phyloP scores from a whole-genome alignment of 2,888 invertebrate species.

The Smittia aterrima region DNA sequence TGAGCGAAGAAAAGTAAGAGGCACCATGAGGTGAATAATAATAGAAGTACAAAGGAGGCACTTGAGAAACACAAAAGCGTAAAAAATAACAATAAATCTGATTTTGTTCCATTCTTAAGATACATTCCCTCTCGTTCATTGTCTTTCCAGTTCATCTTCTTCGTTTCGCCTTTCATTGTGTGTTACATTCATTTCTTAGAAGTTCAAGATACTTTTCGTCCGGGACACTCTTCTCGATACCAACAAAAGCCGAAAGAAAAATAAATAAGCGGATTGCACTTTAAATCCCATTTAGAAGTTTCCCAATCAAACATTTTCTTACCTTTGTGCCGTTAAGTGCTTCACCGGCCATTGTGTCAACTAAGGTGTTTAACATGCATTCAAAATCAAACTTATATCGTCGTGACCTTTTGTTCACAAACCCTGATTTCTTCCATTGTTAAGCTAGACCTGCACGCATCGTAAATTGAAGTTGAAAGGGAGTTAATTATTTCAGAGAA shows the following conservation, averaged over 20 bases:
- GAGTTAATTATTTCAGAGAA: constrained; percentile 33
- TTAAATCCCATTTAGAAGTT: constrained; percentile 32
- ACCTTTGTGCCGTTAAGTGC: constrained; percentile 20
- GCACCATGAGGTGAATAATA: not conserved
- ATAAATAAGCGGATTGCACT: constrained; percentile 36
- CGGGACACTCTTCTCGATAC: constrained; percentile 11
- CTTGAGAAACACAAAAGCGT: constrained; percentile 39
- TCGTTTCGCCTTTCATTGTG: constrained; percentile 7
- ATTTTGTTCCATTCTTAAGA: constrained; percentile 37
- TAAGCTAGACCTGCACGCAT: not conserved
- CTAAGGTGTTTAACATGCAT: constrained; percentile 18
- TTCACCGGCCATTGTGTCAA: not conserved
- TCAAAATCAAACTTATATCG: not conserved
- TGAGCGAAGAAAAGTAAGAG: not conserved
- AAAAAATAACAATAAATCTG: constrained; percentile 17
- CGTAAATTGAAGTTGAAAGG: constrained; percentile 22
- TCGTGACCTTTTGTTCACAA: too few relatives aligned
- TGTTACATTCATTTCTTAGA: constrained; percentile 29
- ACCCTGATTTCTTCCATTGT: too few relatives aligned
- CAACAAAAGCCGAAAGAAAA: constrained; percentile 7
- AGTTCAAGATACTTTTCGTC: constrained; percentile 9
- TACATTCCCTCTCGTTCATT: constrained; percentile 30
- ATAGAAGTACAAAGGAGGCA: constrained; percentile 36
- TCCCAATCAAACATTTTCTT: constrained; percentile 23
- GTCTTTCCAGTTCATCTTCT: constrained; percentile 16